Base-by-base conservation (phyloP, 2,888 invertebrate species). In the Ophioninae sp. region DNA sequence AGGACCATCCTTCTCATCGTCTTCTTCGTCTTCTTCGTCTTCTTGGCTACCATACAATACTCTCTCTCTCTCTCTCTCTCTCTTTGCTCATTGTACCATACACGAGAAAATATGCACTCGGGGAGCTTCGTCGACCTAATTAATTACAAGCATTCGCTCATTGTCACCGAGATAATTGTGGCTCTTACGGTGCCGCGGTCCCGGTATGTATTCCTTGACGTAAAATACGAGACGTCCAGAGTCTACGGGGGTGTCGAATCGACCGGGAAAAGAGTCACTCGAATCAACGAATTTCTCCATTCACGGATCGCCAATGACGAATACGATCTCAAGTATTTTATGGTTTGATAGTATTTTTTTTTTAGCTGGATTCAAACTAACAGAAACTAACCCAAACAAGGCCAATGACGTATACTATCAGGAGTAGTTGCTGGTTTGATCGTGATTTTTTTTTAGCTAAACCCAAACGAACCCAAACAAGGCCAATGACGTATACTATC, bases 121-220 rank as follows among this genome's bases (percentile, higher is more conserved):
- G 78, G 69, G 71, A 80, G 78, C 82, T 82, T 81, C 74, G 75
- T 78, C 85, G 82, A 75, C 78, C 77, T 79, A 85, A 85, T 85
- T 85, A 85, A 85, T 85, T 85, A 74, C 77, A 80, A 69, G 79
- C 79, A 76, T 79, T 84, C 76, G 68, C 81, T 84, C 84, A 82
- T 84, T 84, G 84, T 84, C 84, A 71, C 78, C 39, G 72, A 51
- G 81, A 84, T 84, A 81, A 84, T 84, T 84, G 79, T 81, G 81
- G 61, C 73, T 82, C 44, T 61, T 44, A 30, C 72, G 65, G 56
- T 41, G 58, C 72, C 59, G 37, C 37, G 58, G 41, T 63, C 22
- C 61, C 58, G 13, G 10, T 39, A 22, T 65, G 61, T 79, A 72
- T 65, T 41, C 39, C 20, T 56, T 10, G 17, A 75, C 56, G 81